These are phyloP conservation scores for Rhogogaster chlorosoma DNA, from an alignment of 2,888 invertebrate genomes.

Conservation along the genomic window DNA sequence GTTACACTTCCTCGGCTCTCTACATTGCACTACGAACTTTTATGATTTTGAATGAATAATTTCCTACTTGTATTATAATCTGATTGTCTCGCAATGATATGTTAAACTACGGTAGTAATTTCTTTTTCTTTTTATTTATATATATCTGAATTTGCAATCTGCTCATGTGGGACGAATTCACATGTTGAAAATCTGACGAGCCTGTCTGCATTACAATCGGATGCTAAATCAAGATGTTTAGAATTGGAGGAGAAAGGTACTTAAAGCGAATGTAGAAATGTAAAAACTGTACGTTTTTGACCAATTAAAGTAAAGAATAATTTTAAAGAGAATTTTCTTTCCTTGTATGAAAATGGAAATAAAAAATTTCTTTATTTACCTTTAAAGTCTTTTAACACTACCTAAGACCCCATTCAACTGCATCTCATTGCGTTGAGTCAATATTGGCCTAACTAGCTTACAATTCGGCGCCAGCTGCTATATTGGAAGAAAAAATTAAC, in stretches of 20 bases:
- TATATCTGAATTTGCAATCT: neutral
- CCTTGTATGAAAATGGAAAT: neutral
- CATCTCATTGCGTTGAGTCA: neutral
- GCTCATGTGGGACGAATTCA: neutral
- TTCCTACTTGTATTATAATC: neutral
- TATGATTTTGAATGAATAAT: neutral
- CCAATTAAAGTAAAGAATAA: neutral
- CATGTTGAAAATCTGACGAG: neutral
- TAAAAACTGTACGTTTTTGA: neutral
- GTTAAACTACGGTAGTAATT: neutral
- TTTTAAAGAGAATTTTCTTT: neutral
- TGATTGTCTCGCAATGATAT: neutral
- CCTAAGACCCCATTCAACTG: neutral
- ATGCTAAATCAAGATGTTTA: neutral
- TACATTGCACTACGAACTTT: neutral
- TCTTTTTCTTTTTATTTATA: neutral
- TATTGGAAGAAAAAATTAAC: neutral
- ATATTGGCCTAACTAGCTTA: neutral
- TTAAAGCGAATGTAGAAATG: neutral
- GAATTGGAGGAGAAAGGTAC: slow-evolving; percentile 12
- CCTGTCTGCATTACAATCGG: neutral
- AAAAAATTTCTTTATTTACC: neutral
- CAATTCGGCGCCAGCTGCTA: neutral
- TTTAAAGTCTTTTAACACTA: neutral
- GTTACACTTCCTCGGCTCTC: neutral